Evolutionary conservation across 2,113 vertebrate genomes (phyloP).

Genomic region (Lethenteron reissneri): DNA sequence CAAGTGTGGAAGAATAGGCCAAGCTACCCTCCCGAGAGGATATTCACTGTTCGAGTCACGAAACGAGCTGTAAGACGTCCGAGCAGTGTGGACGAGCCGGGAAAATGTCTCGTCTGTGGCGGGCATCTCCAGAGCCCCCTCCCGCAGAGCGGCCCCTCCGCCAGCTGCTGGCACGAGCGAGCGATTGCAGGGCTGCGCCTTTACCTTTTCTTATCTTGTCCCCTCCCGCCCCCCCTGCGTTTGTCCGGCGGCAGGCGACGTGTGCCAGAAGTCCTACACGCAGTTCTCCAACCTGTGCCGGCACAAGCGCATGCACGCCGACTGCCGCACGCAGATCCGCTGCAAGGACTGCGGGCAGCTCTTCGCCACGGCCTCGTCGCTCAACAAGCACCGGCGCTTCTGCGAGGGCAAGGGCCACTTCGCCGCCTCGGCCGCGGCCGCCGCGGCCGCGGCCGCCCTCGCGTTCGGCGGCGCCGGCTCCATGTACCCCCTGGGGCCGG

Average conservation of each 20-base stretch:
- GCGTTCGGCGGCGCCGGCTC: not conserved
- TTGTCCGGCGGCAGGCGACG: conserved; percentile 53
- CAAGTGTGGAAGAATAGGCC: too few relatives aligned
- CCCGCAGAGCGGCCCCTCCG: too few relatives aligned
- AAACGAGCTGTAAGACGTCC: too few relatives aligned
- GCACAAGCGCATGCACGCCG: conserved; percentile 98
- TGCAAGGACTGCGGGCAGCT: conserved; percentile 99
- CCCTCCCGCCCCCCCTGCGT: not conserved
- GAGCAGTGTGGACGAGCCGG: too few relatives aligned
- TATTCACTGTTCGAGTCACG: too few relatives aligned
- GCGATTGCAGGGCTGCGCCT: too few relatives aligned
- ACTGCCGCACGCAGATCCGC: conserved; percentile 98
- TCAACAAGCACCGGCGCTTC: conserved; percentile 98
- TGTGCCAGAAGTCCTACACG: conserved; percentile 99
- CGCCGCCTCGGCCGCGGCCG: not conserved
- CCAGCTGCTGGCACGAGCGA: too few relatives aligned
- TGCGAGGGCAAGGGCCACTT: conserved; percentile 98
- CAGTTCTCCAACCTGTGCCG: conserved; percentile 99
- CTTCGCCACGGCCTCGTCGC: conserved; percentile 98
- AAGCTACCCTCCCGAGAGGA: too few relatives aligned
- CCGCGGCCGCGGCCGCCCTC: conserved; percentile 11
- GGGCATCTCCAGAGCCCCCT: too few relatives aligned
- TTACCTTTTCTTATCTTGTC: too few relatives aligned
- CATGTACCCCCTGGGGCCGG: not conserved
- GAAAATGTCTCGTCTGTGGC: too few relatives aligned